Percentiles rank a stretch among this genome's conserved stretches.
Conservation (phyloP, 2,113 vertebrate species). For the Saiga tatarica region DNA sequence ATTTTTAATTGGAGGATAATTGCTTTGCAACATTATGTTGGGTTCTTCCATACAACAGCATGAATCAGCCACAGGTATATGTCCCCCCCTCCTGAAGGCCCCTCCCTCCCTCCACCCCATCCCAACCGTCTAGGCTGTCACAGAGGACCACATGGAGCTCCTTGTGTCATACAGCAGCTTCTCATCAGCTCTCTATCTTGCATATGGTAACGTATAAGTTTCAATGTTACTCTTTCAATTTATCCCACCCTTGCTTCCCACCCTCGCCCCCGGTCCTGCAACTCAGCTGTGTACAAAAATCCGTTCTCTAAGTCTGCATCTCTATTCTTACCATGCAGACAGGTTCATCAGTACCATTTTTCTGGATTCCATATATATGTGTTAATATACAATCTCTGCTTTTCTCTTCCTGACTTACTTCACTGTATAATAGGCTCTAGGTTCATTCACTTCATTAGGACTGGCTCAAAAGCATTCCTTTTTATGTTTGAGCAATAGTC, state of each 20-base stretch:
- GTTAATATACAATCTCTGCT: background rate
- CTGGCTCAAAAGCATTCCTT: background rate
- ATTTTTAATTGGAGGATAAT: background rate
- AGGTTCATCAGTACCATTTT: background rate
- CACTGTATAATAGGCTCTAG: background rate
- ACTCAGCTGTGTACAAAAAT: background rate
- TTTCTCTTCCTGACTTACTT: background rate
- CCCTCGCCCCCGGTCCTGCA: rapidly evolving
- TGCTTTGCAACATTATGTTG: background rate
- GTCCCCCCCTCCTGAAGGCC: background rate
- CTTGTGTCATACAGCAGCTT: background rate
- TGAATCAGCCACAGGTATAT: background rate
- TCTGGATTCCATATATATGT: background rate
- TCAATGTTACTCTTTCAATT: background rate
- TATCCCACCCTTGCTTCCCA: background rate
- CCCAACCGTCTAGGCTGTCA: background rate
- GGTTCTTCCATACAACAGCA: background rate
- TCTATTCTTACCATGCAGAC: background rate
- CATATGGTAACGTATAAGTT: background rate
- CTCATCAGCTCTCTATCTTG: rapidly evolving
- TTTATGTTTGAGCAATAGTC: background rate
- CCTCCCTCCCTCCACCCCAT: background rate
- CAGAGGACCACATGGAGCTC: rapidly evolving
- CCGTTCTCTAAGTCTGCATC: background rate
- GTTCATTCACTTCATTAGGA: background rate